Evolutionary conservation across 1,140 invertebrate species (phyloP).

Genomic region (Lordiphosa collinella): DNA sequence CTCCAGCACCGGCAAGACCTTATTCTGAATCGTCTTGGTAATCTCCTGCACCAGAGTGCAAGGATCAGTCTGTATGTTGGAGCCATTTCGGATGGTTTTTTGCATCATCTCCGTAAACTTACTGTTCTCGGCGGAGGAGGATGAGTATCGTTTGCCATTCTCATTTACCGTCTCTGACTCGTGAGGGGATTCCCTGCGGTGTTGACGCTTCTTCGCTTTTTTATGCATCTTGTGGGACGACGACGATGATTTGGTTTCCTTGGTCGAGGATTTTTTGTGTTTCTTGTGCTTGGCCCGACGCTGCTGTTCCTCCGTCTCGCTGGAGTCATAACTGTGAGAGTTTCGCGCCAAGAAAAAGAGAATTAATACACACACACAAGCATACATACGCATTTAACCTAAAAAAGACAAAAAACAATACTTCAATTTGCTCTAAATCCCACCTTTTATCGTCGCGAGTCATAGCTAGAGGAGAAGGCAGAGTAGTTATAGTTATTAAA

Average conservation of each 20-base stretch:
- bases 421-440: conserved; percentile 30
- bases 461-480: conserved; percentile 26
- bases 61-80: conserved; percentile 67
- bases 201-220: conserved; percentile 58
- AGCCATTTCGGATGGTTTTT: conserved; percentile 70
- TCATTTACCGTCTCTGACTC: conserved; percentile 32
- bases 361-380: conserved; percentile 27
- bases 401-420: conserved; percentile 30
- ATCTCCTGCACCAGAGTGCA: conserved; percentile 69
- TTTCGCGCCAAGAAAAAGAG: conserved; percentile 4
- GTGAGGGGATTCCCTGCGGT: conserved; percentile 49
- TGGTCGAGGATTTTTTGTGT: conserved; percentile 80
- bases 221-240: conserved; percentile 67
- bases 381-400: conserved; percentile 18
- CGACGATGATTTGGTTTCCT: conserved; percentile 51
- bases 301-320: conserved; percentile 56
- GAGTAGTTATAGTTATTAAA: background rate
- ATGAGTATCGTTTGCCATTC: conserved; percentile 43
- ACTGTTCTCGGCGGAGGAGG: conserved; percentile 35
- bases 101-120: conserved; percentile 78
- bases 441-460: conserved; percentile 72
- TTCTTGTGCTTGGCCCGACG: conserved; percentile 62
- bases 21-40: conserved; percentile 75
- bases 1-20: conserved; percentile 81
- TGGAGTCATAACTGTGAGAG: conserved; percentile 54